These are phyloP conservation scores for Euwallacea similis DNA, from an alignment of 1,140 invertebrate species.

Conservation along the genomic window DNA sequence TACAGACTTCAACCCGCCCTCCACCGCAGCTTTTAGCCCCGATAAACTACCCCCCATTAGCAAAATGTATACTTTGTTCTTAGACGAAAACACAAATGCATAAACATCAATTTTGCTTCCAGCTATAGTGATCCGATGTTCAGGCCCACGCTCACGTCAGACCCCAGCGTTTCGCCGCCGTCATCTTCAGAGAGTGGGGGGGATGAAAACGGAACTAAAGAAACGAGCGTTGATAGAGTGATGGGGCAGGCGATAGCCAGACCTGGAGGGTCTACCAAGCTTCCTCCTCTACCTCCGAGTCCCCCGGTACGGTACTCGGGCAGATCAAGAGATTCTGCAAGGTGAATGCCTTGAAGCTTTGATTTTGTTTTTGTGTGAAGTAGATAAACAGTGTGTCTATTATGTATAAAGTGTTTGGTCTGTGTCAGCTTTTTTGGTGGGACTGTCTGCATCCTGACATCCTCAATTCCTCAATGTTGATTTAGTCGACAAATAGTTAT, in stretches of 20 bases:
- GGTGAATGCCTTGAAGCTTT: constrained; percentile 15
- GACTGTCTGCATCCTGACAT: background rate
- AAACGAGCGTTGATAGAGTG: constrained; percentile 48
- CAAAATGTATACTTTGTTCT: constrained; percentile 51
- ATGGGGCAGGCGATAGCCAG: constrained; percentile 51
- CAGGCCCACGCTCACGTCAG: constrained; percentile 39
- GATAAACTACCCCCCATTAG: constrained; percentile 54
- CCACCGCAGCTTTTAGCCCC: constrained; percentile 51
- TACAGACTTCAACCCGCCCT: constrained; percentile 60
- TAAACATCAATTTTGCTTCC: constrained; percentile 15
- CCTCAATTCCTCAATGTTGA: background rate
- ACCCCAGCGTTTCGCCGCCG: constrained; percentile 46
- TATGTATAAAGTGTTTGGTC: no score
- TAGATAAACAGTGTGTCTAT: background rate
- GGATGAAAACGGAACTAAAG: constrained; percentile 42
- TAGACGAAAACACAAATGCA: background rate
- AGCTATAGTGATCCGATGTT: constrained; percentile 53
- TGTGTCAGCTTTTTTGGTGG: background rate
- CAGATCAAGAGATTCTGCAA: constrained; percentile 23
- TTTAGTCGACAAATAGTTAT: background rate
- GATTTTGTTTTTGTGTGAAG: background rate
- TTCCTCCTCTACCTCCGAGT: constrained; percentile 50
- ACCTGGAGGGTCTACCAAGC: constrained; percentile 45
- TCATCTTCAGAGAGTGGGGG: constrained; percentile 49
- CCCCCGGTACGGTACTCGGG: constrained; percentile 39